Base-by-base conservation (phyloP, 2,113 vertebrate species). In the Sebastes fasciatus region DNA sequence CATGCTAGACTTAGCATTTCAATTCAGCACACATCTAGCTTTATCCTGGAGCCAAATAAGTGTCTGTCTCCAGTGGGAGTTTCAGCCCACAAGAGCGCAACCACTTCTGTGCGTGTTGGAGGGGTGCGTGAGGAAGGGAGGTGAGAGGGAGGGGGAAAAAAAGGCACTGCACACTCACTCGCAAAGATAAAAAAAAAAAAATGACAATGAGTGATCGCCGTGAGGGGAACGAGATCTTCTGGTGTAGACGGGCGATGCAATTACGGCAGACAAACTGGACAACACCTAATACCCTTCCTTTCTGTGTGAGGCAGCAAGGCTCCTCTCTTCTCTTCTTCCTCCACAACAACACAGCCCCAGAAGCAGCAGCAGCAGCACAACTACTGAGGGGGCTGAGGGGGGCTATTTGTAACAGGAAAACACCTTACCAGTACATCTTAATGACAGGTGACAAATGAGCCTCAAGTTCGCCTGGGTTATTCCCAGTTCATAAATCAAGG, bases 1-100 rank as follows among this genome's bases (percentile, higher is more conserved):
- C 92, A 94, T 93, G 92, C 90, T 92, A 93, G 70, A 94, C 90
- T 92, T 94, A 93, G 84, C 92, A 91, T 94, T 95, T 94, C 88
- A 82, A 92, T 94, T 92, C 92, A 61, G 82, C 79, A 91, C 92
- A 91, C 92, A 89, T 89, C 74, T 52, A 88, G 89, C 85, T 90
- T 86, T 87, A 92, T 94, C 93, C 91, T 82, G 92, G 77, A 94
- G 92, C 93, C 88, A 93, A 92, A 94, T 92, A 90, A 89, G 91
- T 89, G 90, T 89, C 88, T 88, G 89, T 87, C 86, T 94, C 90
- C 81, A 79, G 79, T 80, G 87, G 91, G 92, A 93, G 91, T 91
- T 90, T 85, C 80, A 89, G 83, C 91, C 89, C 87, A 87, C 90
- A 90, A 91, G 88, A 92, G 90, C 88, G 57, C 83, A 92, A 92